Evolutionary conservation across 2,888 invertebrate genomes (phyloP), one percentile per base, ranked within the genome.

Genomic region (Heteromyza rotundicornis): DNA sequence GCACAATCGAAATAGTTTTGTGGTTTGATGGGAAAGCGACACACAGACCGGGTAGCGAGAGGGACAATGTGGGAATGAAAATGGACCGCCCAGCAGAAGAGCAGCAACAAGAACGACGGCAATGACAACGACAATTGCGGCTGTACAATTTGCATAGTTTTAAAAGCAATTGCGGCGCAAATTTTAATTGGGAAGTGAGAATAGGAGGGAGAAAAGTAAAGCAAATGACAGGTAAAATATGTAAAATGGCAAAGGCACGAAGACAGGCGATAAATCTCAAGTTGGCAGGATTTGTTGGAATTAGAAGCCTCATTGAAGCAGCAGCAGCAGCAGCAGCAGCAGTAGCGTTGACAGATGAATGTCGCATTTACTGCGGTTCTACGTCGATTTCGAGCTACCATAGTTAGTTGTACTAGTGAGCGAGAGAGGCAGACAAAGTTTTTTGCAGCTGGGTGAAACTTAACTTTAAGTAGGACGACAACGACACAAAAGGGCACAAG

Each of bases 251-350:
- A 47, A n/a, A 14, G 14, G 40, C 8, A 7, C 40, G 40, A 40
- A 40, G 40, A 32, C 40, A 40, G 40, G 40, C 40, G 40, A 40
- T 40, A 40, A 40, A 40, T 40, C 40, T 47, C 47, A 47, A 47
- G 19, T 47, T 47, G 47, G 20, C 17, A 14, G 47, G 7, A 47
- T 2, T 40, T 19, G 47, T 17, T 3, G 40, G 14, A 40, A 40
- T 27, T 40, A 40, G 40, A 40, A 40, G 40, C 40, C 40, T 7
- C n/a, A 40, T n/a, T 40, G 40, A 40, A 12, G 10, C 40, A 40
- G 40, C 40, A 7, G 40, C 3, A 8, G 40, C 40, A 40, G 40
- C 3, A 40, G 40, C 40, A 40, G n/a, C n/a, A n/a, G 40, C 40
- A 3, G 40, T 3, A 40, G n/a, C 40, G 14, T n/a, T n/a, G n/a